phyloP scores from a whole-genome alignment of 2,113 vertebrate genomes.

The Bufo bufo region DNA sequence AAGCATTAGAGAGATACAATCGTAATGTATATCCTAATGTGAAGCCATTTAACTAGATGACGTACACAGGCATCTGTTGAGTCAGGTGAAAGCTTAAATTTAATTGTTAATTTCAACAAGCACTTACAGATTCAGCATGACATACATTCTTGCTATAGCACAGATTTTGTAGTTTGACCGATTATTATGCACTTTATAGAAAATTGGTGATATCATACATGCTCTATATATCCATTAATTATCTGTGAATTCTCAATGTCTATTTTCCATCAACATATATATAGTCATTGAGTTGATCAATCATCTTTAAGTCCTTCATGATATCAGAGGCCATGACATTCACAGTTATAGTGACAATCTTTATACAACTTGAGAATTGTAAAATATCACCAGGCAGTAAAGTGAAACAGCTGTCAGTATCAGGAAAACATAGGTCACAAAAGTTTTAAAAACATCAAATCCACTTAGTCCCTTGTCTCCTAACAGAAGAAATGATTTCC shows the following conservation, averaged over 20 bases:
- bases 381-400: background rate
- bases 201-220: background rate
- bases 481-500: constrained; percentile 24
- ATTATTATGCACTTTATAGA: background rate
- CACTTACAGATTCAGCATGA: background rate
- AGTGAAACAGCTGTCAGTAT: constrained; percentile 30
- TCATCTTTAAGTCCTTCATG: background rate
- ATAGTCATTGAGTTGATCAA: background rate
- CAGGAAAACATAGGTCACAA: constrained; percentile 22
- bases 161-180: background rate
- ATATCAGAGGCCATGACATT: background rate
- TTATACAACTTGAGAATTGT: background rate
- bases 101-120: background rate
- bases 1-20: background rate
- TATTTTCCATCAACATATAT: background rate
- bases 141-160: background rate
- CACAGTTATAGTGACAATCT: background rate
- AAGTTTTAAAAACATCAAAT: constrained; percentile 41
- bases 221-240: background rate
- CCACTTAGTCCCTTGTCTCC: constrained; percentile 8
- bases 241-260: background rate
- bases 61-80: constrained; percentile 20
- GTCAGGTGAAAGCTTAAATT: constrained; percentile 28
- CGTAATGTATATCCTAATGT: background rate
- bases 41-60: constrained; percentile 14